A percentile compares a stretch with the other conserved stretches of the same genome.
Evolutionary conservation across 2,888 invertebrate genomes (phyloP).

Genomic region (Habrosyne pyritoides): DNA sequence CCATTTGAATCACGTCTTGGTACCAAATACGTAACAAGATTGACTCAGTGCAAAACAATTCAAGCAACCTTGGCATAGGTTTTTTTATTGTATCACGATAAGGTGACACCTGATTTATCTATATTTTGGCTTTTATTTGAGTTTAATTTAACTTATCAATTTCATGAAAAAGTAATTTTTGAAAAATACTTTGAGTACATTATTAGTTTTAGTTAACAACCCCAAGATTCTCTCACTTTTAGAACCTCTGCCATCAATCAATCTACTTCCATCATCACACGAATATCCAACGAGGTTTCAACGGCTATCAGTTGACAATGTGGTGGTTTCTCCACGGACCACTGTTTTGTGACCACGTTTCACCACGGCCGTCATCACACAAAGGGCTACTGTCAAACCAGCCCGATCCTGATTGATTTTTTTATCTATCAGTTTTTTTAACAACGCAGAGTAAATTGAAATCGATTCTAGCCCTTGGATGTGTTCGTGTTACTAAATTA

Average conservation of each 20-base stretch:
- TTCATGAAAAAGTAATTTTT: slow-evolving; percentile 8
- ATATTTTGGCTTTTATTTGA: slow-evolving; percentile 5
- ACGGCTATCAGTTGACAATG: slow-evolving; percentile 73
- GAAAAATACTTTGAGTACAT: slow-evolving; percentile 1
- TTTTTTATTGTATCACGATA: slow-evolving; percentile 21
- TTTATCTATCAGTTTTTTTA: slow-evolving; percentile 60
- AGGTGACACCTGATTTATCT: slow-evolving; percentile 14
- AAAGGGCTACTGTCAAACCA: slow-evolving; percentile 72
- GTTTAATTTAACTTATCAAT: slow-evolving; percentile 9
- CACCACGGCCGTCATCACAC: slow-evolving; percentile 71
- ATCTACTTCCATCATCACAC: slow-evolving; percentile 43
- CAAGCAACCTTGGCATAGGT: slow-evolving; percentile 47
- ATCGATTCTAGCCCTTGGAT: slow-evolving; percentile 64
- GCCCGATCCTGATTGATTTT: slow-evolving; percentile 79
- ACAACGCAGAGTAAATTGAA: slow-evolving; percentile 68
- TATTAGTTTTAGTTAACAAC: slow-evolving; percentile 7
- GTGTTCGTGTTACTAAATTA: slow-evolving; percentile 53
- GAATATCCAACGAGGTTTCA: slow-evolving; percentile 41
- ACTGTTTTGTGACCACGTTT: slow-evolving; percentile 68
- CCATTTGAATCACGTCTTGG: slow-evolving; percentile 56
- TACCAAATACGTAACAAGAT: slow-evolving; percentile 55
- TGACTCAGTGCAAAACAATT: slow-evolving; percentile 58
- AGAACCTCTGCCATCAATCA: slow-evolving; percentile 50
- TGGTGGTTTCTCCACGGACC: slow-evolving; percentile 62
- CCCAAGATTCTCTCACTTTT: slow-evolving; percentile 40